Percentiles rank a stretch among this genome's conserved stretches.
Evolutionary conservation across 1,140 invertebrate genomes (phyloP).

Genomic region (Penaeus japonicus): DNA sequence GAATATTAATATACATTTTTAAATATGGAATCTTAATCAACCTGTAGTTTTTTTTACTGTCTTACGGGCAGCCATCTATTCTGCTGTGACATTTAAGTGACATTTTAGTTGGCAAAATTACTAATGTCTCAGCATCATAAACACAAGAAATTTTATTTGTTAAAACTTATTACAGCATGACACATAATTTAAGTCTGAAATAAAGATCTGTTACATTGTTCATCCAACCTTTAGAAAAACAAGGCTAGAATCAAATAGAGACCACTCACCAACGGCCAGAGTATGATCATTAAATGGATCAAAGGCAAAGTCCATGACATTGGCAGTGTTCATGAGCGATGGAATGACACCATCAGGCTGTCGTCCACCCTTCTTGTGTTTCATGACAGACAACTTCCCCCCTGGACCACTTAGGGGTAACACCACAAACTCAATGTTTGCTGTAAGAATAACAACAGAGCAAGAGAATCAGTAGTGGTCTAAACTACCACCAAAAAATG

Average conservation of each 20-base stretch:
- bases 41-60: no score
- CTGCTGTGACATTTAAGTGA: no score
- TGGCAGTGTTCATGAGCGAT: slow-evolving; percentile 85
- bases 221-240: neutral
- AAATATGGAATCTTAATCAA: neutral
- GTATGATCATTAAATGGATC: slow-evolving; percentile 86
- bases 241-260: slow-evolving; percentile 3
- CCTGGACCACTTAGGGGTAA: slow-evolving; percentile 87
- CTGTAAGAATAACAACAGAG: slow-evolving; percentile 66
- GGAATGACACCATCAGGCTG: slow-evolving; percentile 83
- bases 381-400: slow-evolving; percentile 87
- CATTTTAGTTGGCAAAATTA: no score
- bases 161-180: no score
- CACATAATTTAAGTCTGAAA: no score
- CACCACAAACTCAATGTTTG: slow-evolving; percentile 83
- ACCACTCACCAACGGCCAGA: slow-evolving; percentile 76
- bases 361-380: slow-evolving; percentile 79
- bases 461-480: no score
- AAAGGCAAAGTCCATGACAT: slow-evolving; percentile 91
- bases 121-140: no score
- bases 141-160: no score
- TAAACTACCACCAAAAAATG: no score
- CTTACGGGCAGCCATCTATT: no score
- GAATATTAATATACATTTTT: neutral
- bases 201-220: no score